A percentile compares a stretch with the other conserved stretches of the same genome.
Conservation (phyloP, 2,797 vertebrate genomes). For the Hyperoplus immaculatus region DNA sequence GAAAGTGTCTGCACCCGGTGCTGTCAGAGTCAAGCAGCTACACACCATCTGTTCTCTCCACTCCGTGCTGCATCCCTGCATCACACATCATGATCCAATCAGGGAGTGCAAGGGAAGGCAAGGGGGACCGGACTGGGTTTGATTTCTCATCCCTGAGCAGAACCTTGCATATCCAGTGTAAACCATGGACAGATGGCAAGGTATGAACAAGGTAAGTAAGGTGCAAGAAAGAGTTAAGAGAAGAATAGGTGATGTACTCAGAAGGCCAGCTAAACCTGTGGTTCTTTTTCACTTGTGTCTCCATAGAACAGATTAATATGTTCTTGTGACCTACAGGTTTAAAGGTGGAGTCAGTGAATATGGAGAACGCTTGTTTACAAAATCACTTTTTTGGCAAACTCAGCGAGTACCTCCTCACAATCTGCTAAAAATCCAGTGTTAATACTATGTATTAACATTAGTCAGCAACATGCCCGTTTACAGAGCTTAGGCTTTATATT, state of each 20-base stretch:
- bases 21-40: conserved; percentile 34
- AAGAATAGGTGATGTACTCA: neutral
- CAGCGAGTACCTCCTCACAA: no score
- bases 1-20: conserved; percentile 47
- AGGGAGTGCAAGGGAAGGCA: neutral
- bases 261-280: neutral
- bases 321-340: no score
- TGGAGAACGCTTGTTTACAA: no score
- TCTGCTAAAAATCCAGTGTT: no score
- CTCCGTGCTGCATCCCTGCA: conserved; percentile 10
- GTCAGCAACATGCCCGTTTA: no score
- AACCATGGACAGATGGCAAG: conserved; percentile 13
- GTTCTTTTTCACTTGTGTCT: neutral
- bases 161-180: conserved; percentile 15
- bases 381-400: no score
- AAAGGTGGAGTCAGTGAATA: no score
- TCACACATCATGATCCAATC: conserved; percentile 41
- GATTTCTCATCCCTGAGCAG: conserved; percentile 43
- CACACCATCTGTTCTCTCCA: conserved; percentile 57
- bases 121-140: conserved; percentile 31
- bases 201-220: conserved; percentile 5
- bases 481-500: no score
- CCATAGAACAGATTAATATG: no score
- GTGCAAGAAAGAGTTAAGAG: neutral
- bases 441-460: no score